A percentile compares a stretch with the other conserved stretches of the same genome.
Conservation (phyloP, 2,888 invertebrate genomes). For the Pachymerium ferrugineum region DNA sequence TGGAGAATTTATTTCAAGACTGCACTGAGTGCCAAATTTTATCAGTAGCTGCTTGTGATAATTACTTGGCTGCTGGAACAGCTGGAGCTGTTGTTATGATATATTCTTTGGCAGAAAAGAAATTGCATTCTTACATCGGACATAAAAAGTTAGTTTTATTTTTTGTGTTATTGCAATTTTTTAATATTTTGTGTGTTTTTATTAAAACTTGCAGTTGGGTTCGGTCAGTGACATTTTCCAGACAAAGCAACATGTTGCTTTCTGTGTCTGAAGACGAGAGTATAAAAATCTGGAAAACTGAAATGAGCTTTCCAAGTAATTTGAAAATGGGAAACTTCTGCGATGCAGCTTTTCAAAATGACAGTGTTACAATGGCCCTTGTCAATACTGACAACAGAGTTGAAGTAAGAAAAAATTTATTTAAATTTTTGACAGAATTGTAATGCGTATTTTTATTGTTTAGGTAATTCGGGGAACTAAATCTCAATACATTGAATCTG, state of each 20-base stretch:
- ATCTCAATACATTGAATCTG: neutral
- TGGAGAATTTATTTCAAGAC: neutral
- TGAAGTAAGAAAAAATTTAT: neutral
- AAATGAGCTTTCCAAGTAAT: neutral
- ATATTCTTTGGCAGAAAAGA: neutral
- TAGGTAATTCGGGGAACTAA: neutral
- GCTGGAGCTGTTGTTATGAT: neutral
- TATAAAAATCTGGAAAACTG: slow-evolving; percentile 35
- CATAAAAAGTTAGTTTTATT: neutral
- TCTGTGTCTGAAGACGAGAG: slow-evolving; percentile 35
- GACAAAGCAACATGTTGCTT: slow-evolving; percentile 26
- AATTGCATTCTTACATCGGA: neutral
- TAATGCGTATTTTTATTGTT: neutral
- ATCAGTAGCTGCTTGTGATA: neutral
- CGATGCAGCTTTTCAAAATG: neutral
- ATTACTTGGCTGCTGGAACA: neutral
- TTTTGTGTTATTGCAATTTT: neutral
- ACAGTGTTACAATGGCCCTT: neutral
- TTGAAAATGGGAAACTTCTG: neutral
- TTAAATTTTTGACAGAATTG: too few relatives aligned
- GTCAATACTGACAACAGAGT: neutral
- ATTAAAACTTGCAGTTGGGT: neutral
- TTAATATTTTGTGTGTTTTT: neutral
- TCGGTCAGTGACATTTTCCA: neutral
- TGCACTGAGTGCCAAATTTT: neutral